These are phyloP conservation scores for Lacanobia wlatinum DNA, from an alignment of 2,888 invertebrate species.

Conservation along the genomic window DNA sequence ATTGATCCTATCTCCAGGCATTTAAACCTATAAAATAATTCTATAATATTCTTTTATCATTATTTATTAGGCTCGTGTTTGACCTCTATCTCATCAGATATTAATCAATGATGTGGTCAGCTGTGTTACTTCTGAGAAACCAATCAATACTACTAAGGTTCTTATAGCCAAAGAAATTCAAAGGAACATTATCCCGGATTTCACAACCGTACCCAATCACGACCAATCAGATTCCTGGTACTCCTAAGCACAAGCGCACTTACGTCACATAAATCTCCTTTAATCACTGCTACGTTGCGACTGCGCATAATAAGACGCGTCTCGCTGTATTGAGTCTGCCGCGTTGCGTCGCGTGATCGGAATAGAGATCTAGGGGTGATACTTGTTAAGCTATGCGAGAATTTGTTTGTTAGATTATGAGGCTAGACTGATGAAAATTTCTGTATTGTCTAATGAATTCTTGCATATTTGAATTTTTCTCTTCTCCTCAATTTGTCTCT, in stretches of 20 bases:
- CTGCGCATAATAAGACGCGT: slow-evolving; percentile 62
- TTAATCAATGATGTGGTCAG: no score
- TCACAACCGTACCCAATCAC: slow-evolving; percentile 9
- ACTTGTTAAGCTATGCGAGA: slow-evolving; percentile 30
- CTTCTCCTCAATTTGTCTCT: no score
- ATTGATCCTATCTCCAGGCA: no score
- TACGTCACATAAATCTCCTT: slow-evolving; percentile 46
- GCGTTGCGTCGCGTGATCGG: slow-evolving; percentile 55
- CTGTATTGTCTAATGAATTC: background rate
- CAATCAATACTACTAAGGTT: no score
- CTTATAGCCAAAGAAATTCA: no score
- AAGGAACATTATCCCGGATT: slow-evolving; percentile 3
- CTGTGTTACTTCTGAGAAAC: no score
- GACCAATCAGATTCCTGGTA: slow-evolving; percentile 25
- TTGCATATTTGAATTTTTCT: background rate
- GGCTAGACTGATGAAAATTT: background rate
- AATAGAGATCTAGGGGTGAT: slow-evolving; percentile 54
- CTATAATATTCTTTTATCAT: no score
- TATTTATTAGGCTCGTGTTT: background rate
- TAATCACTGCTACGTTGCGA: slow-evolving; percentile 51
- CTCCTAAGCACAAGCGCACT: slow-evolving; percentile 20
- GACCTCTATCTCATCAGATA: background rate
- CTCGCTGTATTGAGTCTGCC: slow-evolving; percentile 58
- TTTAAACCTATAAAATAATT: no score
- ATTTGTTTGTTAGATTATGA: background rate